phyloP scores from a whole-genome alignment of 2,888 invertebrate species.

The Clitarchus hookeri region DNA sequence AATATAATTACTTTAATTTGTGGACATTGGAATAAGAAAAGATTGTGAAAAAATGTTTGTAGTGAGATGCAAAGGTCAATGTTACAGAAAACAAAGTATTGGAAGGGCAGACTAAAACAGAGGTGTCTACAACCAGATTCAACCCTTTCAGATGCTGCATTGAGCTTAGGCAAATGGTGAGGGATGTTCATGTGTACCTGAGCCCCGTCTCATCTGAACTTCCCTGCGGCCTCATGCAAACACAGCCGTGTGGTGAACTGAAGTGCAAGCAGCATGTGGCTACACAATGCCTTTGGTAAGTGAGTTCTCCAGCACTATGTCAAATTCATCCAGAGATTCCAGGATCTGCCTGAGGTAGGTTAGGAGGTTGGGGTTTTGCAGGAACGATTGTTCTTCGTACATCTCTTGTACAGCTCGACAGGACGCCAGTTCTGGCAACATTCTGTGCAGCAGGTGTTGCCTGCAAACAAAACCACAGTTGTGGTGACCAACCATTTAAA shows the following conservation, averaged over 20 bases:
- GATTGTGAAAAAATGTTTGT: no score
- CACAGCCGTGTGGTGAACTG: no score
- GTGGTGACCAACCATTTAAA: background rate
- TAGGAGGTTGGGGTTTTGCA: conserved; percentile 82
- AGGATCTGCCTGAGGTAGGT: conserved; percentile 90
- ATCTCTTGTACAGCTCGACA: conserved; percentile 87
- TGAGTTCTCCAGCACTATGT: conserved; percentile 84
- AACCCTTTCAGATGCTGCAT: background rate
- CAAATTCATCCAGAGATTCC: conserved; percentile 86
- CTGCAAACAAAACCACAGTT: conserved; percentile 50
- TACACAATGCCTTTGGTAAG: conserved; percentile 68
- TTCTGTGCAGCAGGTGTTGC: conserved; percentile 86
- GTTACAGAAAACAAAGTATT: no score
- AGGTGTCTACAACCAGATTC: no score
- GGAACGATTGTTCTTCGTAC: conserved; percentile 96
- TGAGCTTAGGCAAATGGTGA: background rate
- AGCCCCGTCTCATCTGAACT: no score
- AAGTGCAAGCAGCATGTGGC: no score
- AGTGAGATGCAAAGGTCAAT: no score
- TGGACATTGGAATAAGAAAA: no score
- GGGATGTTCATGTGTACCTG: background rate
- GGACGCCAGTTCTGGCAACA: conserved; percentile 88
- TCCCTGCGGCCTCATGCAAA: no score
- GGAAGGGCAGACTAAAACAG: no score
- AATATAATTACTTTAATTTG: no score